A percentile compares a stretch with the other conserved stretches of the same genome.
These are phyloP conservation scores for Drosophila jambulina DNA, from an alignment of 1,140 invertebrate genomes.

Conservation along the genomic window DNA sequence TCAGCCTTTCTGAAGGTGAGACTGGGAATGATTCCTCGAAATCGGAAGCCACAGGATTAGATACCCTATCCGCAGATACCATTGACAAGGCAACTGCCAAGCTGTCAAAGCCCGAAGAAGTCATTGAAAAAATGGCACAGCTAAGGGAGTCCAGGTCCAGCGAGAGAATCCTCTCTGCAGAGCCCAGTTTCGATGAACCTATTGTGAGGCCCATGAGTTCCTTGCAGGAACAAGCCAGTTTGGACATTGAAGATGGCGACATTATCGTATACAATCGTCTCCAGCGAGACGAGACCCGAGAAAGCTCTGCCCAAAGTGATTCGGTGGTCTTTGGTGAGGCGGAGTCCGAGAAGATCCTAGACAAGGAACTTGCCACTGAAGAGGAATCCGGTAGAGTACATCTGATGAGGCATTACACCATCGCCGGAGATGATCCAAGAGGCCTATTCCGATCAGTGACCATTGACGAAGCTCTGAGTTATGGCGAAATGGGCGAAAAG, in stretches of 20 bases:
- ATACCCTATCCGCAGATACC: slow-evolving; percentile 44
- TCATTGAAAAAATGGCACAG: slow-evolving; percentile 71
- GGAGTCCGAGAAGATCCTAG: slow-evolving; percentile 22
- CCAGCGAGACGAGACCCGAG: slow-evolving; percentile 63
- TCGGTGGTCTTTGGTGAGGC: slow-evolving; percentile 59
- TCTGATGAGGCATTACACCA: slow-evolving; percentile 66
- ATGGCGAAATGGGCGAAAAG: slow-evolving; percentile 27
- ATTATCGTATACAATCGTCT: slow-evolving; percentile 60
- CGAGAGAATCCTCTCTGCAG: slow-evolving; percentile 21
- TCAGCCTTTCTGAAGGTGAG: slow-evolving; percentile 20
- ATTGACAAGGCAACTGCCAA: slow-evolving; percentile 56
- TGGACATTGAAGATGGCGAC: slow-evolving; percentile 67
- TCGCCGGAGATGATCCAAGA: slow-evolving; percentile 68
- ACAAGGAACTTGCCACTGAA: slow-evolving; percentile 20
- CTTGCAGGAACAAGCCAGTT: slow-evolving; percentile 56
- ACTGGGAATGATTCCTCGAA: slow-evolving; percentile 8
- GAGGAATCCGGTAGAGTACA: slow-evolving; percentile 41
- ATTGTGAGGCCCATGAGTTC: slow-evolving; percentile 50
- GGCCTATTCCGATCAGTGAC: slow-evolving; percentile 63
- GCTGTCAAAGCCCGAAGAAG: slow-evolving; percentile 56
- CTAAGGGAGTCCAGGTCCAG: slow-evolving; percentile 43
- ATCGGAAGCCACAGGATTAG: slow-evolving; percentile 27
- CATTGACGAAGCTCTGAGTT: slow-evolving; percentile 54
- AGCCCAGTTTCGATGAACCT: slow-evolving; percentile 58
- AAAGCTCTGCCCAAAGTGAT: slow-evolving; percentile 74